Evolutionary conservation across 2,797 vertebrate species (phyloP), one percentile per base, ranked within the genome.

Genomic region (Nyctalus aviator): DNA sequence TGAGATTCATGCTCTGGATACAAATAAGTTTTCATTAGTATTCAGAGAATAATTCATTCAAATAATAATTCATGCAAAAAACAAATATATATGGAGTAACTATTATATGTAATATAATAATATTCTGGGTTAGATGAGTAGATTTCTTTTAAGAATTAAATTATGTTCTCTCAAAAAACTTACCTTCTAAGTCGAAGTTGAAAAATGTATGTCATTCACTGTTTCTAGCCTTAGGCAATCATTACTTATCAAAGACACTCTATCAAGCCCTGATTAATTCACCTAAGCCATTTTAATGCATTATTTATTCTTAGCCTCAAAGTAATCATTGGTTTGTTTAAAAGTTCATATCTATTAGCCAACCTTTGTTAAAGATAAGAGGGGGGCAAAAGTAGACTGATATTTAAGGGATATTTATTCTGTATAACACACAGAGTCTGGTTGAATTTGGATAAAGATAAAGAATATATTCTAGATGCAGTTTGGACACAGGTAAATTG

Each of bases 21-120:
- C 46, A 94, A 92, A 81, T 44, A 44, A 68, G 8, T 25, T 72
- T 91, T 88, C n/a, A 72, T 89, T 84, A 88, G 76, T 18, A 92
- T 84, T 95, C 88, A 84, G 7, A 59, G 5, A 84, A 57, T 41
- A 85, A 90, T 64, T 68, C 15, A 84, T 81, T 8, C 25, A 84
- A 92, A 82, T 1, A 87, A 64, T 53, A 76, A 77, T 35, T 77
- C 30, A 84, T 82, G 20, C 18, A 83, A 90, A 83, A 86, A 86
- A 48, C 12, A 93, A 76, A 76, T 59, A 66, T 23, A 27, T 48
- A 71, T 14, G 10, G n/a, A 37, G 0, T 59, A 18, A 3, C 9
- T 15, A 68, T 66, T 84, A 79, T 75, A 17, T 48, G 14, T 13
- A 86, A n/a, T 64, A 55, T 41, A 17, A 44, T 73, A 72, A 75